phyloP scores from a whole-genome alignment of 2,797 vertebrate genomes.

The Glyptemys insculpta region DNA sequence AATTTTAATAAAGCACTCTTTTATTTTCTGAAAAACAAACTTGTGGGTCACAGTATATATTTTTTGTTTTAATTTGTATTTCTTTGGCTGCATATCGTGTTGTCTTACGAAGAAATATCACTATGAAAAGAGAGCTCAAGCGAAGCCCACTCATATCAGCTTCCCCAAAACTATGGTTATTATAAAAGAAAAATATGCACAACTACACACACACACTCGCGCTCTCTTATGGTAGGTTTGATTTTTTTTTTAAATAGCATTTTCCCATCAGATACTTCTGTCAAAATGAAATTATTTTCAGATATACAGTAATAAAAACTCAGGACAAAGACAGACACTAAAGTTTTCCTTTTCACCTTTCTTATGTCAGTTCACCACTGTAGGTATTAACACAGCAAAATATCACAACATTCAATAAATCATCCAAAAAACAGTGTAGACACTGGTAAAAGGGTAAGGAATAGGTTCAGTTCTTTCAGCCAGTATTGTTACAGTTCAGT shows the following conservation, averaged over 20 bases:
- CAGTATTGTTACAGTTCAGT: neutral
- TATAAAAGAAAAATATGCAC: neutral
- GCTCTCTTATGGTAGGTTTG: neutral
- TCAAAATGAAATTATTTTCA: neutral
- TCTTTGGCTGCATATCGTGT: conserved; percentile 19
- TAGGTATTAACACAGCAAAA: neutral
- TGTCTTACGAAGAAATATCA: neutral
- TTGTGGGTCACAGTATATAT: neutral
- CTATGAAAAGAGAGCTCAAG: neutral
- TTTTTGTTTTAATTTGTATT: neutral
- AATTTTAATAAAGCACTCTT: conserved; percentile 36
- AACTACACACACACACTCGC: fast-evolving
- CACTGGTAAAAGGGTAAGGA: neutral
- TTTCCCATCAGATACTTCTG: neutral
- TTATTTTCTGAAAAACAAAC: conserved; percentile 37
- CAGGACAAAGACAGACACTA: neutral
- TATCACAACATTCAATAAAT: neutral
- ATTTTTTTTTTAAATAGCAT: neutral
- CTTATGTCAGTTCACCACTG: neutral
- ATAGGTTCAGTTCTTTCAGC: neutral
- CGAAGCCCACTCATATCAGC: neutral
- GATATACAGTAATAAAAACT: neutral
- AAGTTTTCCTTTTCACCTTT: neutral
- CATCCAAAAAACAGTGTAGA: neutral
- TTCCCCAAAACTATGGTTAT: neutral